Conservation (phyloP, 2,888 invertebrate species). For the Siphlonurus alternatus region DNA sequence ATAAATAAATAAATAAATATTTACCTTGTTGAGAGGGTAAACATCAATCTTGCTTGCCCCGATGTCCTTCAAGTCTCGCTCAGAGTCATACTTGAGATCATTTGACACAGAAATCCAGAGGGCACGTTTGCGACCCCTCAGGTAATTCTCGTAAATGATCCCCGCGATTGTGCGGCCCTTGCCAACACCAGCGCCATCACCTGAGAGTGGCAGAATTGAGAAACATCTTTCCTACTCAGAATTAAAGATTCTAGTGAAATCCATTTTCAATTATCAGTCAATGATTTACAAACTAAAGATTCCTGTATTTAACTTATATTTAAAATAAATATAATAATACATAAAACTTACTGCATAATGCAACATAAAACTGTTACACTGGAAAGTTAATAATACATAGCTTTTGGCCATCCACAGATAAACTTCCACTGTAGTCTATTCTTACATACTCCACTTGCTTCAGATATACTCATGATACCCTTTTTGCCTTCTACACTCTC, state of each 20-base stretch:
- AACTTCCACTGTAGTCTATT: no score
- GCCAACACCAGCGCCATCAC: slow-evolving; percentile 96
- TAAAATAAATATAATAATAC: slow-evolving; percentile 3
- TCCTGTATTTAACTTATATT: background rate
- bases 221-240: no score
- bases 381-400: no score
- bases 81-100: slow-evolving; percentile 95
- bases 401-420: no score
- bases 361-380: no score
- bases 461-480: no score
- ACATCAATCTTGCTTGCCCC: slow-evolving; percentile 83
- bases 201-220: slow-evolving; percentile 32
- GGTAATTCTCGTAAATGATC: slow-evolving; percentile 92
- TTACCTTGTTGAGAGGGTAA: slow-evolving; percentile 68
- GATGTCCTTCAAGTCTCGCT: slow-evolving; percentile 88
- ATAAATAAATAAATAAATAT: no score
- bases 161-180: slow-evolving; percentile 97
- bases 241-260: no score
- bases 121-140: slow-evolving; percentile 85
- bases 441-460: no score
- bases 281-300: background rate
- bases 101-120: slow-evolving; percentile 98
- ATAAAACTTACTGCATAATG: no score
- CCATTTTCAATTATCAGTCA: no score
- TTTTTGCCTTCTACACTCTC: no score